phyloP scores from a whole-genome alignment of 2,888 invertebrate species.

The Koerneria pararmatus region DNA sequence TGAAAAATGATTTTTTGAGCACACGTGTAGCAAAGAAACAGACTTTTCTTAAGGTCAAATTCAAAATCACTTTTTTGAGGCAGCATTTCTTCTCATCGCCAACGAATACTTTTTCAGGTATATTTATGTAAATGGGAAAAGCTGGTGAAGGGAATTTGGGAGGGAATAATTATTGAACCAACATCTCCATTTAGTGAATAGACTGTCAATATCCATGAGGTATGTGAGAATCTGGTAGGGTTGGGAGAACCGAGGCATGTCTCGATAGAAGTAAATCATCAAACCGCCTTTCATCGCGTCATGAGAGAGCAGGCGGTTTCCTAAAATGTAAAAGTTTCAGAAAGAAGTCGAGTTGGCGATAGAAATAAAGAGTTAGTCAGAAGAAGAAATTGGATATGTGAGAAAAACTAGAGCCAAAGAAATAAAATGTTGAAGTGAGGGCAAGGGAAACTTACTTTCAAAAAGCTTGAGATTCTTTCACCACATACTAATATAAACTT shows the following conservation, averaged over 20 bases:
- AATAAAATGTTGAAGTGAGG: too few relatives aligned
- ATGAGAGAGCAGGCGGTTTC: conserved; percentile 81
- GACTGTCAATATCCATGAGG: conserved; percentile 94
- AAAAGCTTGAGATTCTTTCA: too few relatives aligned
- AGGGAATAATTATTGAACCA: conserved; percentile 61
- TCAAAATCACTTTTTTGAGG: conserved; percentile 3
- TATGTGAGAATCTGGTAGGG: conserved; percentile 89
- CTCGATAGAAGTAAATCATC: conserved; percentile 88
- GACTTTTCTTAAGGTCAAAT: too few relatives aligned
- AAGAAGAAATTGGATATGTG: too few relatives aligned
- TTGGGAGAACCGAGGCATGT: conserved; percentile 94
- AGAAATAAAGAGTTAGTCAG: neutral
- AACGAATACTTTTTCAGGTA: neutral
- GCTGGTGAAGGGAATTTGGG: neutral
- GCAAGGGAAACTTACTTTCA: too few relatives aligned
- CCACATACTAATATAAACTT: too few relatives aligned
- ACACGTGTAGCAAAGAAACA: too few relatives aligned
- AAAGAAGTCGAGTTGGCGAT: neutral
- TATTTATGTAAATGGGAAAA: neutral
- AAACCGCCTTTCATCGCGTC: conserved; percentile 91
- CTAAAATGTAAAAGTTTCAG: conserved; percentile 42
- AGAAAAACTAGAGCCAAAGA: too few relatives aligned
- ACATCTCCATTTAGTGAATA: conserved; percentile 99
- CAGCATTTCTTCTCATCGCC: neutral
- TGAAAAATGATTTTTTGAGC: too few relatives aligned